A percentile compares a stretch with the other conserved stretches of the same genome.
These are phyloP conservation scores for Drosophila algonquin DNA, from an alignment of 2,888 invertebrate genomes.

Conservation along the genomic window DNA sequence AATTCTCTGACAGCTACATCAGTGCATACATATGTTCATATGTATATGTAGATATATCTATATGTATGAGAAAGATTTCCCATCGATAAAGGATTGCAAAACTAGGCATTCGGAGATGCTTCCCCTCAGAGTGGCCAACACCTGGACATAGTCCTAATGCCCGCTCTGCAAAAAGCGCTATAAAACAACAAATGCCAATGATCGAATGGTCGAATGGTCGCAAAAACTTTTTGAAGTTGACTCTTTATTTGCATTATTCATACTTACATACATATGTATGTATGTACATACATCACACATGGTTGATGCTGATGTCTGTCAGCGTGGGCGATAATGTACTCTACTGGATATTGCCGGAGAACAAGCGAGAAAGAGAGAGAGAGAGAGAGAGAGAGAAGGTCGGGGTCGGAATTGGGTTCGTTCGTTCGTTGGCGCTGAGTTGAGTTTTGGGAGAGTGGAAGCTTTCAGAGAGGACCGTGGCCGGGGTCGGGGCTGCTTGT, in stretches of 20 bases:
- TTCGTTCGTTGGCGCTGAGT: neutral
- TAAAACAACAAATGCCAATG: constrained; percentile 13
- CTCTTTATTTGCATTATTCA: constrained; percentile 60
- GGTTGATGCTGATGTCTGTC: constrained; percentile 24
- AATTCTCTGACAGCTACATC: too few relatives aligned
- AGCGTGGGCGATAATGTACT: constrained; percentile 40
- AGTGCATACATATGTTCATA: too few relatives aligned
- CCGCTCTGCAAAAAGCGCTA: neutral
- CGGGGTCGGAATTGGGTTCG: constrained; percentile 12
- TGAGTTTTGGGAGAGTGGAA: constrained; percentile 25
- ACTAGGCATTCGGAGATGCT: neutral
- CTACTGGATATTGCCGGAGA: constrained; percentile 26
- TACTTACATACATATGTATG: constrained; percentile 20
- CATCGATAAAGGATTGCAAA: too few relatives aligned
- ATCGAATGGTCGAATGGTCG: neutral
- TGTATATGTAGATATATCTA: too few relatives aligned
- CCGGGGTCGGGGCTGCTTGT: constrained; percentile 36
- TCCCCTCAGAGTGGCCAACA: neutral
- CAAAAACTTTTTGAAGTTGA: constrained; percentile 52
- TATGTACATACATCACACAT: constrained; percentile 18
- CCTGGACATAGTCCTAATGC: neutral
- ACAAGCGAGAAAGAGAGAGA: constrained; percentile 11
- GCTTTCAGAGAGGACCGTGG: constrained; percentile 36
- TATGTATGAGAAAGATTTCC: too few relatives aligned
- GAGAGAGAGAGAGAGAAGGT: constrained; percentile 31